A percentile compares a stretch with the other conserved stretches of the same genome.
phyloP scores from a whole-genome alignment of 2,888 invertebrate genomes.

The Alcis repandata region DNA sequence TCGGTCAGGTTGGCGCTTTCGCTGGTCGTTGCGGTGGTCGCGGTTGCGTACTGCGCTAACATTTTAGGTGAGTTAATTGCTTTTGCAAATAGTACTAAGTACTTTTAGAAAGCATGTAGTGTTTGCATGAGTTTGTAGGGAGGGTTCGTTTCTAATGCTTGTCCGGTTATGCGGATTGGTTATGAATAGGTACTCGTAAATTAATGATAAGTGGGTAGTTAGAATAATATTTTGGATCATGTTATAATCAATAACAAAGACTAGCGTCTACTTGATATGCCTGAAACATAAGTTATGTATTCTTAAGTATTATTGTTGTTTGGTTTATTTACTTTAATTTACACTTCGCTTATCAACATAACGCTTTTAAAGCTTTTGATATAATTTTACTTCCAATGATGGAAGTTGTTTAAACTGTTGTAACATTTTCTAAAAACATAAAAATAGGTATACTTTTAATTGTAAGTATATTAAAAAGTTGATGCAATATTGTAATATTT shows the following conservation, averaged over 20 bases:
- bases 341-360: neutral
- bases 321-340: neutral
- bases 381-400: too few species aligned
- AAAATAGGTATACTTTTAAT: too few species aligned
- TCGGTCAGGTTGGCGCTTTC: constrained; percentile 74
- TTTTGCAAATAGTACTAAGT: constrained; percentile 35
- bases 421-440: too few species aligned
- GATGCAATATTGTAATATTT: too few species aligned
- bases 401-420: too few species aligned
- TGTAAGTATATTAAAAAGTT: too few species aligned
- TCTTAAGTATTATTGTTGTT: neutral
- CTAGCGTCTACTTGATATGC: too few species aligned
- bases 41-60: constrained; percentile 69
- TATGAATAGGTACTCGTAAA: neutral
- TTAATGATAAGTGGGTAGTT: too few species aligned
- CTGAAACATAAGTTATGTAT: too few species aligned
- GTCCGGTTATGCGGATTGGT: neutral
- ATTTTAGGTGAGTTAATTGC: constrained; percentile 80
- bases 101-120: constrained; percentile 11
- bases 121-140: neutral
- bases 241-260: too few species aligned
- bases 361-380: neutral
- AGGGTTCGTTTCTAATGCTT: constrained; percentile 11
- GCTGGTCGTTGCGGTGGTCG: constrained; percentile 64
- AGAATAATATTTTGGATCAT: too few species aligned